Evolutionary conservation across 2,113 vertebrate species (phyloP).

Genomic region (Grammomys dolichurus): DNA sequence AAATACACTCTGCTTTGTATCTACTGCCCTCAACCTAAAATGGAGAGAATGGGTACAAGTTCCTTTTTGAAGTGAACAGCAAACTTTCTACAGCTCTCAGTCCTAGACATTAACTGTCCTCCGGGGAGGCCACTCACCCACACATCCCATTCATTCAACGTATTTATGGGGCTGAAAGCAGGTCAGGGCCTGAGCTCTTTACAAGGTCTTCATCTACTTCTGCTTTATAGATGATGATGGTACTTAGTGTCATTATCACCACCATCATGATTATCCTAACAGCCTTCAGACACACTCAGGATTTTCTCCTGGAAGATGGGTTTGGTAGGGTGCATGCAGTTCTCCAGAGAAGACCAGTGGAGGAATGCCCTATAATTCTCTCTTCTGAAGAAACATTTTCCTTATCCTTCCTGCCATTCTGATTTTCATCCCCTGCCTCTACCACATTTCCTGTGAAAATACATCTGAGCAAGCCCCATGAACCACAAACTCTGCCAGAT

Average conservation of each 20-base stretch:
- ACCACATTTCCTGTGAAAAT: not conserved
- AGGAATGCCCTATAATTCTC: not conserved
- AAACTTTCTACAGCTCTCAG: not conserved
- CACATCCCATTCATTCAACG: not conserved
- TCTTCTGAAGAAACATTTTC: not conserved
- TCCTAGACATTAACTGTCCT: not conserved
- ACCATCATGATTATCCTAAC: not conserved
- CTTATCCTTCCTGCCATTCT: not conserved
- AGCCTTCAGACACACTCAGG: not conserved
- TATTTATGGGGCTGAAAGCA: rapidly evolving
- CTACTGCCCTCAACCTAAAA: not conserved
- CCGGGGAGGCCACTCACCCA: not conserved
- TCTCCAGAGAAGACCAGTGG: not conserved
- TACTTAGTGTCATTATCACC: not conserved
- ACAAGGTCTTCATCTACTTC: not conserved
- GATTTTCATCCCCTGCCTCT: not conserved
- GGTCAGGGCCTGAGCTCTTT: not conserved
- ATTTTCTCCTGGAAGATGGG: not conserved
- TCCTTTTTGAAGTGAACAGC: not conserved
- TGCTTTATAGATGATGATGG: not conserved
- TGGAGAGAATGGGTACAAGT: not conserved
- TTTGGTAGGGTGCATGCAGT: not conserved
- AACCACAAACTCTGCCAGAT: not conserved
- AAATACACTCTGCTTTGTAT: not conserved
- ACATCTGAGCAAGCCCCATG: not conserved